phyloP scores from a whole-genome alignment of 2,797 vertebrate species.

The Rhinella marina region DNA sequence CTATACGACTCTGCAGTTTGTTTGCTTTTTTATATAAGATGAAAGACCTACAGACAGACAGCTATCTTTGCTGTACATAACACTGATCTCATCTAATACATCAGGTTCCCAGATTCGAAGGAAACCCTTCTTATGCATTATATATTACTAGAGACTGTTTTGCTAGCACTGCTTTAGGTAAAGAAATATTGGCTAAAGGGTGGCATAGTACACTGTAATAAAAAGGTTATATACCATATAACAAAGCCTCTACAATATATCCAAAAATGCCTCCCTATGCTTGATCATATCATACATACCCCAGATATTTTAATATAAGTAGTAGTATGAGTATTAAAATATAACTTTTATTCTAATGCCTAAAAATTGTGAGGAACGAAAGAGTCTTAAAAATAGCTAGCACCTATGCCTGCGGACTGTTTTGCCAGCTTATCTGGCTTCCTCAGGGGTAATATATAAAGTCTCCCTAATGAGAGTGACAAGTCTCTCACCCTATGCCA shows the following conservation, averaged over 20 bases:
- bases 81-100: slow-evolving; percentile 7
- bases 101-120: not conserved
- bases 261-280: too few species aligned
- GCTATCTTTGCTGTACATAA: slow-evolving; percentile 3
- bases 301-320: too few species aligned
- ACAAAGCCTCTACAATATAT: not conserved
- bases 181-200: not conserved
- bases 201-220: not conserved
- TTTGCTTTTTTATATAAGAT: slow-evolving; percentile 15
- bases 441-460: too few species aligned
- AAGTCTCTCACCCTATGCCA: too few species aligned
- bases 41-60: slow-evolving; percentile 14
- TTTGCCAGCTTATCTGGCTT: too few species aligned
- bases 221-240: not conserved
- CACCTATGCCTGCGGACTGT: too few species aligned
- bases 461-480: too few species aligned
- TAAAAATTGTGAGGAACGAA: too few species aligned
- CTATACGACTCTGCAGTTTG: not conserved
- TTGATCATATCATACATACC: too few species aligned
- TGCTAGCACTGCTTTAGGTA: not conserved
- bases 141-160: not conserved
- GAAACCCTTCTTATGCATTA: not conserved
- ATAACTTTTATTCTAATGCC: too few species aligned
- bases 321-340: too few species aligned
- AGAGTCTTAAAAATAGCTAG: too few species aligned